Percentiles rank a stretch among this genome's conserved stretches.
These are phyloP conservation scores for Ctenosaura bakeri DNA, from an alignment of 2,797 vertebrate species.

Conservation along the genomic window DNA sequence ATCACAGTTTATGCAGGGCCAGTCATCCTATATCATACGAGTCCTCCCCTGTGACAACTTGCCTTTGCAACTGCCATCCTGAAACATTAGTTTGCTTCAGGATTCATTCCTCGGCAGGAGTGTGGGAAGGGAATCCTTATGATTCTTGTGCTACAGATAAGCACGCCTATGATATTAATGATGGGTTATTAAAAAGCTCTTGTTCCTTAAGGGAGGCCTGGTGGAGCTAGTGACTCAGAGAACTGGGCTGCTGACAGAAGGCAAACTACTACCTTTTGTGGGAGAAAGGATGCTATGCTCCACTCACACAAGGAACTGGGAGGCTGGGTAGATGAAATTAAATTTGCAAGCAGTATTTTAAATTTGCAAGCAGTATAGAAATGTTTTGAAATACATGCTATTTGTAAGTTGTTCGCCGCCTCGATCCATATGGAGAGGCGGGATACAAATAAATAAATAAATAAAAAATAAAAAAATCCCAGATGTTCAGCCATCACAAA, in stretches of 20 bases:
- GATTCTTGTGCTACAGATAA: not conserved
- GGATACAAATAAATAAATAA: too few species aligned
- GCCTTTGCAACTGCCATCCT: not conserved
- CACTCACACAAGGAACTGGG: not conserved
- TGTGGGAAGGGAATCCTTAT: not conserved
- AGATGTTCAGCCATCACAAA: not conserved
- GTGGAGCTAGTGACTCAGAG: conserved; percentile 6
- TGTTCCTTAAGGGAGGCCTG: not conserved
- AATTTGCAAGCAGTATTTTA: not conserved
- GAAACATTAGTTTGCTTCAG: not conserved
- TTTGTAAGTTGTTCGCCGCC: too few species aligned
- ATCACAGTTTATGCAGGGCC: not conserved
- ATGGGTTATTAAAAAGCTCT: not conserved
- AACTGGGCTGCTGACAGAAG: not conserved
- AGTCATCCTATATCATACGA: too few species aligned
- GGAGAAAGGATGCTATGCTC: not conserved
- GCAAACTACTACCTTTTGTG: not conserved
- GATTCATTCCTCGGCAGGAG: not conserved
- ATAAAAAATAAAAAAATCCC: not conserved
- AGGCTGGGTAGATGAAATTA: not conserved
- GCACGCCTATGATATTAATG: not conserved
- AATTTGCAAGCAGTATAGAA: too few species aligned
- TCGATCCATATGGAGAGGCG: too few species aligned
- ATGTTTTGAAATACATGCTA: too few species aligned
- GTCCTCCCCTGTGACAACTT: not conserved